Conservation (phyloP, 2,888 invertebrate species). For the Scaptomyza tumidula region DNA sequence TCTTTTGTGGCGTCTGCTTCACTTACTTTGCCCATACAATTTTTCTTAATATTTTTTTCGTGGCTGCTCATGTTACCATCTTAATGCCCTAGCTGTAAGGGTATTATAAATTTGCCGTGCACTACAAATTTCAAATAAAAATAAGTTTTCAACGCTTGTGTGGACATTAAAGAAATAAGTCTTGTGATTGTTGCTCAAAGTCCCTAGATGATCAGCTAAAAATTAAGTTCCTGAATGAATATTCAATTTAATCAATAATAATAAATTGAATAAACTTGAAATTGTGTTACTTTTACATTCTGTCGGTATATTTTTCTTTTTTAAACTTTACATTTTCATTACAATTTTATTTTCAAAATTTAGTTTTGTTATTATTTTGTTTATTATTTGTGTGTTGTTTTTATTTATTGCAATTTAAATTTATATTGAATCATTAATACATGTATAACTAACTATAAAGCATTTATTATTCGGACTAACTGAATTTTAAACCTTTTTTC, state of each 20-base stretch:
- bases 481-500: neutral
- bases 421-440: neutral
- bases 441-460: neutral
- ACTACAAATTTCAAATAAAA: neutral
- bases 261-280: too few species aligned
- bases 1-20: slow-evolving; percentile 74
- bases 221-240: neutral
- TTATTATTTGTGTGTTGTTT: too few species aligned
- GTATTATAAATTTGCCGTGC: neutral
- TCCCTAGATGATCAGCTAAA: neutral
- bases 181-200: too few species aligned
- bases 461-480: neutral
- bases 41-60: slow-evolving; percentile 59
- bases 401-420: neutral
- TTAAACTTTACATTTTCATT: too few species aligned
- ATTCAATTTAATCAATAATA: too few species aligned
- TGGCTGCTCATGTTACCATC: slow-evolving; percentile 66
- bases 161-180: neutral
- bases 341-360: too few species aligned
- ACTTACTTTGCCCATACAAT: slow-evolving; percentile 74
- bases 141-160: too few species aligned
- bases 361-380: too few species aligned
- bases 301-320: too few species aligned
- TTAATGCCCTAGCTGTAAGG: slow-evolving; percentile 15
- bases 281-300: too few species aligned